Base-by-base conservation (phyloP, 2,113 vertebrate genomes). In the Atrichornis clamosus region DNA sequence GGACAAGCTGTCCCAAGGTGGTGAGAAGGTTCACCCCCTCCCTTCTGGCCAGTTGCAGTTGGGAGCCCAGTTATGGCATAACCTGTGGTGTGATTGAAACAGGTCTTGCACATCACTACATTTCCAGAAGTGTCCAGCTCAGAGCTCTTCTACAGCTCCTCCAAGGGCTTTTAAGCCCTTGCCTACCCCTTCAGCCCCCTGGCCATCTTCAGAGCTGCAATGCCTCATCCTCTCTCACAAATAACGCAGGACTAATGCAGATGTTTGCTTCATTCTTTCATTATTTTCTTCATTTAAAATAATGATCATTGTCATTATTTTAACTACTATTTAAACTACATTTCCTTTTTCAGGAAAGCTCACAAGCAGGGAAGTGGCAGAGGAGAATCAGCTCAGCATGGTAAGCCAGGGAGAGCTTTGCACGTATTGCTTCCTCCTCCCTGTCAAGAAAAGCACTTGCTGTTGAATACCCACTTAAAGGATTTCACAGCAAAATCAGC, bases 341-440 rank as follows among this genome's bases (percentile, higher is more conserved):
- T 84, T 87, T 93, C 37, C 27, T 52, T 90, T 77, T 84, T n/a
- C 93, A 96, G 91, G 82, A 55, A 37, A 87, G 49, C 15, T 73
- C 23, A 5, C 30, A 50, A 76, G 23, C 3, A 1, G 17, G 16
- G 30, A 81, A 69, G 60, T 21, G 64, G 21, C 2, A 0, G 74
- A 90, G 41, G 46, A 10, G 37, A 37, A 74, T 56, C 91, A 81
- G 64, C 41, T 73, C 33, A 81, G 55, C 49, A 74, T 0, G 24
- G 59, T 87, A 87, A 92, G 55, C 33, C 30, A 53, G 28, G 26
- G 44, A 59, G 23, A 11, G 33, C 49, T 84, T 76, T 1, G 1
- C 72, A 70, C 0, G 0, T 46, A 11, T n/a, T 0, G 0, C 56
- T 86, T 86, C 59, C 37, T 84, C 59, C 24, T 82, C 35, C 46